Conservation (phyloP, 2,797 vertebrate species). For the Syndactyla subalaris region DNA sequence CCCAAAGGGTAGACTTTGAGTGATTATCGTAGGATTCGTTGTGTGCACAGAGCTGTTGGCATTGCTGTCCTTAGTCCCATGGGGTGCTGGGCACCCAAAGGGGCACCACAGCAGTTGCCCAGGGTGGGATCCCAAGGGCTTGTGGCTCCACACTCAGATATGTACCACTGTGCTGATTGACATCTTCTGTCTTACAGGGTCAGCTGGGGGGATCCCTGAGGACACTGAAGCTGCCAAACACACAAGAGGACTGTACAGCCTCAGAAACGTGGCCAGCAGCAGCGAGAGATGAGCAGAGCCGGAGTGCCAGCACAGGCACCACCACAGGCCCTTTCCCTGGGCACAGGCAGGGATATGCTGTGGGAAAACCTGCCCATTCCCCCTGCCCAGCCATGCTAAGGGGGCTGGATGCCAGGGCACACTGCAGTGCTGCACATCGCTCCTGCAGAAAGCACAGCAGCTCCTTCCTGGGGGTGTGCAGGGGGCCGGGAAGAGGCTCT, state of each 20-base stretch:
- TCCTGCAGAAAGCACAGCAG: neutral
- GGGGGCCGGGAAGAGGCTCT: neutral
- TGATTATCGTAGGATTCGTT: fast-evolving
- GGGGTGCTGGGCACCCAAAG: neutral
- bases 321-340: fast-evolving
- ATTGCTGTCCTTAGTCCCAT: neutral
- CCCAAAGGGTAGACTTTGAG: neutral
- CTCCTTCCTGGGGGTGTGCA: neutral
- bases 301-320: neutral
- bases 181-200: slow-evolving; percentile 30
- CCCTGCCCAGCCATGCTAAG: neutral
- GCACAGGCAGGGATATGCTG: neutral
- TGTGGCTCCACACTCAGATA: neutral
- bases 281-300: neutral
- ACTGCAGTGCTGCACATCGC: fast-evolving
- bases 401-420: neutral
- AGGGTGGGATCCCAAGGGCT: neutral
- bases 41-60: neutral
- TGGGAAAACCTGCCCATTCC: neutral
- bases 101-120: neutral
- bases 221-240: neutral
- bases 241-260: neutral
- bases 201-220: neutral
- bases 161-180: neutral
- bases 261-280: neutral